Conservation (phyloP, 2,797 vertebrate species). For the Epinephelus coioides region DNA sequence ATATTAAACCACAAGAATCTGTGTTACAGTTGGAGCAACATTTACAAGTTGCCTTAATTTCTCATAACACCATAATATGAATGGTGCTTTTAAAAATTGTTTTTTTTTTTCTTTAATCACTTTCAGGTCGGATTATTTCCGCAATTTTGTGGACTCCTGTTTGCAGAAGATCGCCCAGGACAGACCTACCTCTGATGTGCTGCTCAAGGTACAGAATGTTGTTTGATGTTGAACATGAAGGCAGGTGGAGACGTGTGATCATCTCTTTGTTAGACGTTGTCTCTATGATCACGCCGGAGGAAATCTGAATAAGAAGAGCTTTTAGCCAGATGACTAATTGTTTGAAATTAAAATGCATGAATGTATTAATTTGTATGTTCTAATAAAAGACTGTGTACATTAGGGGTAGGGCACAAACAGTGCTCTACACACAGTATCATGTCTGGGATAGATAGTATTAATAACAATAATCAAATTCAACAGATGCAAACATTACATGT, state of each 20-base stretch:
- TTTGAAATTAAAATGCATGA: background rate
- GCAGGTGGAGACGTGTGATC: background rate
- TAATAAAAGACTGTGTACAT: background rate
- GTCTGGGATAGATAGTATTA: background rate
- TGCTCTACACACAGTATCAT: background rate
- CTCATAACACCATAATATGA: background rate
- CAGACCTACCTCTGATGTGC: slow-evolving; percentile 94
- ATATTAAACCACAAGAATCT: background rate
- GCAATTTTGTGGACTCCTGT: slow-evolving; percentile 96
- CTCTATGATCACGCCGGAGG: background rate
- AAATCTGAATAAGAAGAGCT: background rate
- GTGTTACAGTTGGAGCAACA: background rate
- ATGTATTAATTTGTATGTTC: background rate
- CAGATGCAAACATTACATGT: background rate
- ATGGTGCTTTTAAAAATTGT: background rate
- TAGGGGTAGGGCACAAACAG: background rate
- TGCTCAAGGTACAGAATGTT: slow-evolving; percentile 89
- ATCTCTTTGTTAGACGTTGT: background rate
- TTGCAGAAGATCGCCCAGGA: slow-evolving; percentile 96
- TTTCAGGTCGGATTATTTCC: slow-evolving; percentile 94
- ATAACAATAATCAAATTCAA: background rate
- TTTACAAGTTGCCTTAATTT: background rate
- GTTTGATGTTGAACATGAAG: slow-evolving; percentile 14
- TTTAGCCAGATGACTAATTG: background rate
- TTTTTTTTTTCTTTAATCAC: background rate